These are phyloP conservation scores for Lycopodina hypogea DNA, from an alignment of 37 sponge, comb jelly and placozoan species.

Conservation along the genomic window DNA sequence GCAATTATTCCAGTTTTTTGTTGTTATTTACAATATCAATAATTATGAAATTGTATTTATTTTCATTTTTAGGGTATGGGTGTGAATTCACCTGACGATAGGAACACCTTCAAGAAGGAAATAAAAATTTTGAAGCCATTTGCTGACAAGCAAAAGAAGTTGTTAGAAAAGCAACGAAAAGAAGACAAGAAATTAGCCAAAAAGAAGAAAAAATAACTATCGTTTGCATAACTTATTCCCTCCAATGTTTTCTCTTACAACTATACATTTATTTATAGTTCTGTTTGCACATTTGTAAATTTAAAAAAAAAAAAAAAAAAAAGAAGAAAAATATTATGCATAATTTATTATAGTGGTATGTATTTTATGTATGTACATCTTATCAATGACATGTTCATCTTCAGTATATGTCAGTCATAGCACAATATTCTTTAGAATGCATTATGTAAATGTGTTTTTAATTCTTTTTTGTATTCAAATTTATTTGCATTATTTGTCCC, in stretches of 20 bases:
- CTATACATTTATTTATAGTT: neutral
- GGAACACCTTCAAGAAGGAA: slow-evolving; percentile 43
- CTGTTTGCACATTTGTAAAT: too few relatives aligned
- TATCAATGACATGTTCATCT: too few relatives aligned
- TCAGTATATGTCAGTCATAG: too few relatives aligned
- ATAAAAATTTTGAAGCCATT: slow-evolving; percentile 44
- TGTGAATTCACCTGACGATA: slow-evolving; percentile 31
- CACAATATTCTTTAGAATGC: too few relatives aligned
- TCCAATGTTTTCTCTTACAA: neutral
- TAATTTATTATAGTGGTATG: too few relatives aligned
- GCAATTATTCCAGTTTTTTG: too few relatives aligned
- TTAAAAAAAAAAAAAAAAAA: neutral
- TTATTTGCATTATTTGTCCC: too few relatives aligned
- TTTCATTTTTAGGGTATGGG: slow-evolving; percentile 45
- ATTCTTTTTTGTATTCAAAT: too few relatives aligned
- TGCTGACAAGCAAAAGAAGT: slow-evolving; percentile 54
- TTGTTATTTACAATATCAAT: too few relatives aligned
- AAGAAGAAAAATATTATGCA: neutral
- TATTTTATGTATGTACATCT: too few relatives aligned
- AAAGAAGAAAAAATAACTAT: slow-evolving; percentile 42
- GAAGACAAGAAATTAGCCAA: slow-evolving; percentile 61
- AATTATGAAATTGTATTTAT: too few relatives aligned
- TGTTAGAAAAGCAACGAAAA: slow-evolving; percentile 29
- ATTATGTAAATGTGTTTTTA: too few relatives aligned
- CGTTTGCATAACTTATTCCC: neutral